A percentile compares a stretch with the other conserved stretches of the same genome.
phyloP scores from a whole-genome alignment of 2,888 invertebrate genomes.

The Carterocephalus palaemon region DNA sequence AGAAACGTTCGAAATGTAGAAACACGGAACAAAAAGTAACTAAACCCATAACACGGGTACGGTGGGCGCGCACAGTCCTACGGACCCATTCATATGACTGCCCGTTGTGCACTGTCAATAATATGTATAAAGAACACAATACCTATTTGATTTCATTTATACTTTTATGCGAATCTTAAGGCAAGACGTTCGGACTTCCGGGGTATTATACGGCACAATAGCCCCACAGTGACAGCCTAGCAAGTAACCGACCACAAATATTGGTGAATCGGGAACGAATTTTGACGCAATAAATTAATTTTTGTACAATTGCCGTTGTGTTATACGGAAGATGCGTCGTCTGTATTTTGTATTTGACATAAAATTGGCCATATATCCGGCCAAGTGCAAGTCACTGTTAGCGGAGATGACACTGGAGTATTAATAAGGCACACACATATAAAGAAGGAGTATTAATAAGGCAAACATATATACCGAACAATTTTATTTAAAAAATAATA shows the following conservation, averaged over 20 bases:
- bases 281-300: slow-evolving; percentile 26
- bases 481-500: too few species aligned
- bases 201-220: slow-evolving; percentile 50
- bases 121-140: slow-evolving; percentile 48
- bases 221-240: slow-evolving; percentile 42
- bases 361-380: slow-evolving; percentile 5
- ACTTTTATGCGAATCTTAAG: slow-evolving; percentile 51
- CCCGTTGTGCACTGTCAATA: slow-evolving; percentile 50
- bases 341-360: slow-evolving; percentile 5
- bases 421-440: too few species aligned
- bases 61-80: slow-evolving; percentile 30
- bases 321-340: slow-evolving; percentile 10
- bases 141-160: slow-evolving; percentile 69
- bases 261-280: slow-evolving; percentile 28
- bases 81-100: slow-evolving; percentile 24
- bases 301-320: slow-evolving; percentile 7
- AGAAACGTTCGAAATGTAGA: slow-evolving; percentile 39
- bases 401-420: too few species aligned
- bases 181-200: slow-evolving; percentile 60
- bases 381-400: too few species aligned
- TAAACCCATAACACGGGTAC: slow-evolving; percentile 42
- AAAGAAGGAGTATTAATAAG: too few species aligned
- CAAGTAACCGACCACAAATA: slow-evolving; percentile 55
- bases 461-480: too few species aligned
- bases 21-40: slow-evolving; percentile 29